A percentile compares a stretch with the other conserved stretches of the same genome.
Evolutionary conservation across 2,797 vertebrate genomes (phyloP).

Genomic region (Carduelis carduelis): DNA sequence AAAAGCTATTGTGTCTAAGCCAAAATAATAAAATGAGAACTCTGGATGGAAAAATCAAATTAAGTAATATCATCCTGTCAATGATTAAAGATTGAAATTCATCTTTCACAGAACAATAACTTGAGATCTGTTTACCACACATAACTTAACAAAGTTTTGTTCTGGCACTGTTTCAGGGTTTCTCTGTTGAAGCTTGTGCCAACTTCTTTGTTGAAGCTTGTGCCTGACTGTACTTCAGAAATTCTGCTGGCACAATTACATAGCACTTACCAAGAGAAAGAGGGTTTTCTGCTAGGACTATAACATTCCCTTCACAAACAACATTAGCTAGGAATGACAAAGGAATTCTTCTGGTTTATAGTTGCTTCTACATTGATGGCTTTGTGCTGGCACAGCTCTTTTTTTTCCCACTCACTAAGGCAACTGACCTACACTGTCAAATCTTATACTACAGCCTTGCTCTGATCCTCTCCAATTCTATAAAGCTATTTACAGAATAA

Average conservation of each 20-base stretch:
- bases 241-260: constrained; percentile 26
- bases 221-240: constrained; percentile 37
- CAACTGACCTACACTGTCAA: not conserved
- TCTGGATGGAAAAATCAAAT: not conserved
- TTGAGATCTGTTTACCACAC: not conserved
- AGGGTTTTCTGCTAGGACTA: not conserved
- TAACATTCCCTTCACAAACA: constrained; percentile 18
- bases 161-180: not conserved
- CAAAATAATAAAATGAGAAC: not conserved
- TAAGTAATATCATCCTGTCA: not conserved
- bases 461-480: not conserved
- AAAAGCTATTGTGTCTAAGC: not conserved
- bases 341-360: constrained; percentile 30
- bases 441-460: not conserved
- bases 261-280: not conserved
- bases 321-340: constrained; percentile 9
- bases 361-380: not conserved
- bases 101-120: not conserved
- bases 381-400: constrained; percentile 31
- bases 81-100: not conserved
- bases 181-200: not conserved
- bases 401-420: not conserved
- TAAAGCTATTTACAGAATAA: not conserved
- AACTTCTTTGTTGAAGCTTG: no score
- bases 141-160: not conserved